Base-by-base conservation (phyloP, 2,888 invertebrate genomes). In the Latrodectus elegans region DNA sequence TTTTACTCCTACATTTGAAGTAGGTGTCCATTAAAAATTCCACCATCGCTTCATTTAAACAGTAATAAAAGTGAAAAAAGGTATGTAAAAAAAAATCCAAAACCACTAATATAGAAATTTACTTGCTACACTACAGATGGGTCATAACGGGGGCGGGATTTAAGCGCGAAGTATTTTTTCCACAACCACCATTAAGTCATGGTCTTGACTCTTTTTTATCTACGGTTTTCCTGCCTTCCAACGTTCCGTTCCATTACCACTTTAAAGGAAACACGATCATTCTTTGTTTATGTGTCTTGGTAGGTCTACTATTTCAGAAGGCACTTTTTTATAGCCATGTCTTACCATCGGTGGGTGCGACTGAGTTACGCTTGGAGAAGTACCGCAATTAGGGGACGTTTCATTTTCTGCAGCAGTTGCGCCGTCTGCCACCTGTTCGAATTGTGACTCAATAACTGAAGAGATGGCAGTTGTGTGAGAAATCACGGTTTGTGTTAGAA, bases 221-320 rank as follows among this genome's bases (percentile, higher is more conserved):
- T 75, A 26, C 51, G 22, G 64, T 74, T 74, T 67, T 77, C 22
- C 10, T n/a, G 10, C 4, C 49, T 53, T 49, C 22, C 9, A 22
- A 73, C 72, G 86, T 87, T 87, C 86, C 86, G 55, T 87, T 76
- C 81, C 81, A 87, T 87, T 87, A 87, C 86, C 86, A 87, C 26
- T 87, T 81, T 77, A 82, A 73, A 87, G 86, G 86, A 87, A 87
- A 87, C 86, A 87, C 81, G 81, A 82, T 87, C 81, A 51, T 67
- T 71, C 73, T 72, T 87, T 87, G 86, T 87, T 87, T 87, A 71
- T 87, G 81, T 75, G 71, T 84, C 81, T 80, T 76, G 76, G 53
- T 71, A 86, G 75, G 72, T 4, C 38, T 76, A 73, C 38, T 60
- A 68, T 26, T 68, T 68, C n/a, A 60, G 11, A 60, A 60, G 60